Evolutionary conservation across 2,888 invertebrate genomes (phyloP).

Genomic region (Chrysolina oricalcia): DNA sequence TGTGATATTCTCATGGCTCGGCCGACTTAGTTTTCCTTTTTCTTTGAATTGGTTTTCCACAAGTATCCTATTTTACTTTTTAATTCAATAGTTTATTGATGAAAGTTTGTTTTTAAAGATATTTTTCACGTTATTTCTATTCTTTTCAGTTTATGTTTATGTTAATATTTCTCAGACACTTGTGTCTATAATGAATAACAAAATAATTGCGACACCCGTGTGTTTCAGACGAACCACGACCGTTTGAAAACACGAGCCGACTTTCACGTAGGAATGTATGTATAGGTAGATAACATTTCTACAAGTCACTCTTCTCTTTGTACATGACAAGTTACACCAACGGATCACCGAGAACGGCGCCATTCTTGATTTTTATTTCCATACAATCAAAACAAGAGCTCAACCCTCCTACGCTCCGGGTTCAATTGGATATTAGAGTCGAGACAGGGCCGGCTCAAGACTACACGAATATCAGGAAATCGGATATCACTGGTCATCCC

Average conservation of each 20-base stretch:
- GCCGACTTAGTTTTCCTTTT: too few species aligned
- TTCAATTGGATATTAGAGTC: constrained; percentile 8
- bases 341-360: constrained; percentile 39
- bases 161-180: too few species aligned
- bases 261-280: constrained; percentile 11
- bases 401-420: constrained; percentile 37
- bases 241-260: background rate
- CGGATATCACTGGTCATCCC: too few species aligned
- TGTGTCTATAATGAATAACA: too few species aligned
- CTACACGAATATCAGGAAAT: background rate
- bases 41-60: too few species aligned
- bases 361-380: constrained; percentile 45
- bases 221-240: background rate
- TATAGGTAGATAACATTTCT: constrained; percentile 34
- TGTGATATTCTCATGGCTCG: too few species aligned
- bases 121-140: too few species aligned
- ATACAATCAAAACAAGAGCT: constrained; percentile 50
- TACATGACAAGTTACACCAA: constrained; percentile 43
- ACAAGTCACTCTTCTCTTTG: constrained; percentile 40
- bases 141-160: too few species aligned
- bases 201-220: background rate
- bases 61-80: too few species aligned
- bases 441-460: background rate
- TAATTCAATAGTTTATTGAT: too few species aligned
- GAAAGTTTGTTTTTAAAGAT: too few species aligned